Percentiles rank a stretch among this genome's conserved stretches.
Conservation (phyloP, 35 echinoderm and acorn worm genomes). For the Diadema setosum region DNA sequence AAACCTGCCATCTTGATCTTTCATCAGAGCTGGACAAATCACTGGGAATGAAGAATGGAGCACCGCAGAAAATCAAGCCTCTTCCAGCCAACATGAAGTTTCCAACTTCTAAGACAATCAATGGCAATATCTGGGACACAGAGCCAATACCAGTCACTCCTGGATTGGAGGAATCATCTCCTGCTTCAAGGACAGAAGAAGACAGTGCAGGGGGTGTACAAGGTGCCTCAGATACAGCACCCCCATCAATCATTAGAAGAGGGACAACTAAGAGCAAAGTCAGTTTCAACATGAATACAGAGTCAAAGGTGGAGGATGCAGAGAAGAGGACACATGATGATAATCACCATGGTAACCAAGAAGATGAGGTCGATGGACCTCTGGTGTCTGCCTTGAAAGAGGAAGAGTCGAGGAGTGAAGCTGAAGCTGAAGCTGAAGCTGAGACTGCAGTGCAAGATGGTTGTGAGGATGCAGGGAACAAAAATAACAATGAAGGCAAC, state of each 20-base stretch:
- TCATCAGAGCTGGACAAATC: neutral
- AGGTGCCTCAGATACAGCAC: neutral
- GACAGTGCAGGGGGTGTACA: neutral
- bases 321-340: neutral
- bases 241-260: neutral
- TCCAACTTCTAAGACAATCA: neutral
- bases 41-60: neutral
- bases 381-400: neutral
- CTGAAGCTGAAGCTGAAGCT: too few relatives aligned
- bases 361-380: neutral
- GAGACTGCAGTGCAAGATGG: neutral
- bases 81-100: neutral
- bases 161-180: neutral
- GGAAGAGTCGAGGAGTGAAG: too few relatives aligned
- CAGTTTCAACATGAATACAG: neutral
- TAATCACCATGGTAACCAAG: neutral
- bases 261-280: neutral
- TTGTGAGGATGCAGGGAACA: neutral
- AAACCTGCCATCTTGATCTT: neutral
- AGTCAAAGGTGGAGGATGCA: neutral
- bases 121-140: neutral
- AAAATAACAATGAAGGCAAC: constrained; percentile 22
- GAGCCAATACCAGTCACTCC: neutral
- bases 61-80: neutral
- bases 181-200: neutral